A percentile compares a stretch with the other conserved stretches of the same genome.
Evolutionary conservation across 1,140 invertebrate species (phyloP).

Genomic region (Ceratina australensis): DNA sequence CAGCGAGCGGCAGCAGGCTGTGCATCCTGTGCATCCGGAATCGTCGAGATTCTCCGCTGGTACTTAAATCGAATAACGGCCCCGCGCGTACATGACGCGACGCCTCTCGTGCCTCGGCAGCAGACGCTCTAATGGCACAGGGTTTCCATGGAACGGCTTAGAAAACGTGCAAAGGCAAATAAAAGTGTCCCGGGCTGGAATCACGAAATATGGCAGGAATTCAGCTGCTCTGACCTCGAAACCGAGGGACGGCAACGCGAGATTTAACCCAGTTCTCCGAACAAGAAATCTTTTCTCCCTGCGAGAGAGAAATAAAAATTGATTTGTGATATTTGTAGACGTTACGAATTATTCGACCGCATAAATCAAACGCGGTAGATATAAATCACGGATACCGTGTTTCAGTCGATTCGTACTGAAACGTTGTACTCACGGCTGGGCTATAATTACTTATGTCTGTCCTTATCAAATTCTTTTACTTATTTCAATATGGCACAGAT

Average conservation of each 20-base stretch:
- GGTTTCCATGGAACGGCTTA: neutral
- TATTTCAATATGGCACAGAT: too few relatives aligned
- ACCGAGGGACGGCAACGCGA: neutral
- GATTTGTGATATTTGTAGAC: too few relatives aligned
- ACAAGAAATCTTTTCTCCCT: too few relatives aligned
- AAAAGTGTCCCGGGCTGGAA: neutral
- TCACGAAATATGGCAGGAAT: neutral
- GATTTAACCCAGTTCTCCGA: neutral
- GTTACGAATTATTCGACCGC: too few relatives aligned
- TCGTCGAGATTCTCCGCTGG: slow-evolving; percentile 31
- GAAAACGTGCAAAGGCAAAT: neutral
- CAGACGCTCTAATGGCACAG: neutral
- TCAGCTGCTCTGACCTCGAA: neutral
- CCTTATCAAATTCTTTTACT: too few relatives aligned
- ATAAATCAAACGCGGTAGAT: too few relatives aligned
- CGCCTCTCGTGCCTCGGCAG: neutral
- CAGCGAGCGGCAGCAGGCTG: slow-evolving; percentile 25
- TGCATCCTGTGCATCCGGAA: slow-evolving; percentile 55
- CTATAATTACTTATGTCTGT: too few relatives aligned
- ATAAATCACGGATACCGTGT: too few relatives aligned
- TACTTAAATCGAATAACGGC: slow-evolving; percentile 48
- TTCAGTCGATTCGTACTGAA: too few relatives aligned
- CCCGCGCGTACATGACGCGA: too few relatives aligned
- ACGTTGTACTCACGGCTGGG: too few relatives aligned
- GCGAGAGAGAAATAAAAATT: too few relatives aligned